Conservation (phyloP, 2,888 invertebrate species). For the Mythimna ferrago region DNA sequence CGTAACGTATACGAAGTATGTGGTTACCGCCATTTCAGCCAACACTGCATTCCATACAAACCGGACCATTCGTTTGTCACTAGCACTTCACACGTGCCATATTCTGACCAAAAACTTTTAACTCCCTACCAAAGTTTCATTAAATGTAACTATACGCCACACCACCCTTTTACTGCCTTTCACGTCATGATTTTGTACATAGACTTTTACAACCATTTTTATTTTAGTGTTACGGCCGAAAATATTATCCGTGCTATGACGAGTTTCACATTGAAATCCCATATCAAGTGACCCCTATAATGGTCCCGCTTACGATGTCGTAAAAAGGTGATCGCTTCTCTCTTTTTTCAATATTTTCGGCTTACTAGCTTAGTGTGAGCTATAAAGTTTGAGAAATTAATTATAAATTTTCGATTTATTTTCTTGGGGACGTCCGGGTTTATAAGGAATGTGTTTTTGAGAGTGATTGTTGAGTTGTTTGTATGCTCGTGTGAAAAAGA, state of each 20-base stretch:
- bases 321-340: conserved; percentile 80
- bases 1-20: conserved; percentile 3
- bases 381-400: conserved; percentile 72
- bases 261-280: conserved; percentile 73
- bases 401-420: conserved; percentile 72
- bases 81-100: conserved; percentile 38
- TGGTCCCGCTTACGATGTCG: conserved; percentile 78
- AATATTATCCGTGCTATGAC: conserved; percentile 77
- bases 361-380: conserved; percentile 59
- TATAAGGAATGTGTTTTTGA: conserved; percentile 41
- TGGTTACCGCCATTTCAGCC: conserved; percentile 28
- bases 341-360: conserved; percentile 73
- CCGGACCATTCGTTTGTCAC: conserved; percentile 54
- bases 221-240: conserved; percentile 84
- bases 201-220: conserved; percentile 81
- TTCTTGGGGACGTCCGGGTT: conserved; percentile 35
- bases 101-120: conserved; percentile 64
- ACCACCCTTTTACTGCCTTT: conserved; percentile 37
- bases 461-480: conserved; percentile 4
- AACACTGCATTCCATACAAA: conserved; percentile 41
- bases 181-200: conserved; percentile 74
- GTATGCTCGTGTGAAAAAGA: no score
- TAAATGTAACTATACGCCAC: conserved; percentile 59
- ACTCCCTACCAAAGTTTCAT: conserved; percentile 67
- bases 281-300: conserved; percentile 82